Evolutionary conservation across 2,797 vertebrate genomes (phyloP).

Genomic region (Xiphophorus birchmanni): DNA sequence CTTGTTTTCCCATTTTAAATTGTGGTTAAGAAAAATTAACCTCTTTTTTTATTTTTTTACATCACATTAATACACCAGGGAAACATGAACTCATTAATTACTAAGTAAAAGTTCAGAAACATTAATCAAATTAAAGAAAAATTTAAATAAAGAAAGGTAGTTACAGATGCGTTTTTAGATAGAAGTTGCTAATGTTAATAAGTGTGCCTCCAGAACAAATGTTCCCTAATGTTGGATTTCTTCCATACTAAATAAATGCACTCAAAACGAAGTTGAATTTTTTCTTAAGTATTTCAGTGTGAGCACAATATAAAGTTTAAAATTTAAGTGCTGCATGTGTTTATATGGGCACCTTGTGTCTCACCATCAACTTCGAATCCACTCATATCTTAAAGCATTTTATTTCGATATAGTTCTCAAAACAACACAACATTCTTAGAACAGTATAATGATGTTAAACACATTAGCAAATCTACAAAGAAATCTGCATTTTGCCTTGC

Average conservation of each 20-base stretch:
- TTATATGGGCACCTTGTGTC: background rate
- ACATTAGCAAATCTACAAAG: background rate
- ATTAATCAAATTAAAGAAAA: background rate
- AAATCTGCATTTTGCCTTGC: background rate
- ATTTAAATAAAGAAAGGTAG: background rate
- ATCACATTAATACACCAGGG: background rate
- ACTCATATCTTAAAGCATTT: background rate
- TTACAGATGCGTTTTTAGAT: background rate
- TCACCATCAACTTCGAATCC: background rate
- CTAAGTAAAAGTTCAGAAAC: background rate
- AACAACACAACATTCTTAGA: background rate
- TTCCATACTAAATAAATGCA: background rate
- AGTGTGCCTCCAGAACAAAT: background rate
- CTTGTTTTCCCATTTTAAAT: background rate
- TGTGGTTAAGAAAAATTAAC: background rate
- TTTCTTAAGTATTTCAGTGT: background rate
- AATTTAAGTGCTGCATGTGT: background rate
- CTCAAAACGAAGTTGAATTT: background rate
- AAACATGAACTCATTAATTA: background rate
- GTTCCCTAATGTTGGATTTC: background rate
- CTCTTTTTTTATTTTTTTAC: background rate
- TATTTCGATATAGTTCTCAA: background rate
- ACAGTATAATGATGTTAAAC: background rate
- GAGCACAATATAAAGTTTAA: background rate
- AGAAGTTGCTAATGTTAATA: background rate